A percentile compares a stretch with the other conserved stretches of the same genome.
Evolutionary conservation across 2,113 vertebrate genomes (phyloP).

Genomic region (Engraulis encrasicolus): DNA sequence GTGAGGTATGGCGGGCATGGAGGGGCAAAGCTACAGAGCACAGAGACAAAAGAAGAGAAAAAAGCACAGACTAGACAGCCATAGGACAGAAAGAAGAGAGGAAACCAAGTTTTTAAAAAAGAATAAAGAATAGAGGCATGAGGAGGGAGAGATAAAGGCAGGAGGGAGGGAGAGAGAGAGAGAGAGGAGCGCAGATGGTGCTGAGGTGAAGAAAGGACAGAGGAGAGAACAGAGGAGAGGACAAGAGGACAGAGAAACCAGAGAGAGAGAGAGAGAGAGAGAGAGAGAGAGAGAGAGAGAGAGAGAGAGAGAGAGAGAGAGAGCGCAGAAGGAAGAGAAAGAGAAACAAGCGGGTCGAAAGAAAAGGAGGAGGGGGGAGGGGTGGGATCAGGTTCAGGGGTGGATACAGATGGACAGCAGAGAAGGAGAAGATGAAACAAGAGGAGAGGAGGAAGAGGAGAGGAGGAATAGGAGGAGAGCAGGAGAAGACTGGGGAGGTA

Average conservation of each 20-base stretch:
- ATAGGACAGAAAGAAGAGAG: neutral
- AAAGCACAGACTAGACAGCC: neutral
- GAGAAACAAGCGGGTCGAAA: slow-evolving; percentile 32
- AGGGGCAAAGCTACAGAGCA: neutral
- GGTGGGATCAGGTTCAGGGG: neutral
- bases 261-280: slow-evolving; percentile 15
- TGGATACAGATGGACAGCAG: neutral
- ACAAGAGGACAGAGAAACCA: neutral
- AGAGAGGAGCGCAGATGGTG: no score
- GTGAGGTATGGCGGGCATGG: neutral
- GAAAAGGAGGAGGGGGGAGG: neutral
- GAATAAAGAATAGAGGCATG: neutral
- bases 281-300: slow-evolving; percentile 23
- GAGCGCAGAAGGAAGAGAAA: no score
- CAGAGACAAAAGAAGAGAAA: neutral
- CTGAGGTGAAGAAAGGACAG: no score
- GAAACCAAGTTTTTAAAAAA: neutral
- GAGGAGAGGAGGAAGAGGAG: neutral
- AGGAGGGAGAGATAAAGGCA: neutral
- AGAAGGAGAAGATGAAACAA: neutral
- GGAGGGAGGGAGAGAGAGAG: slow-evolving; percentile 50
- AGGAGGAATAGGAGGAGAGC: neutral
- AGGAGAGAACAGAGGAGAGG: no score
- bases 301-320: slow-evolving; percentile 19
- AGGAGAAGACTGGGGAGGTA: neutral